Percentiles rank a stretch among this genome's conserved stretches.
Conservation (phyloP, 2,888 invertebrate species). For the Diachrysia chrysitis region DNA sequence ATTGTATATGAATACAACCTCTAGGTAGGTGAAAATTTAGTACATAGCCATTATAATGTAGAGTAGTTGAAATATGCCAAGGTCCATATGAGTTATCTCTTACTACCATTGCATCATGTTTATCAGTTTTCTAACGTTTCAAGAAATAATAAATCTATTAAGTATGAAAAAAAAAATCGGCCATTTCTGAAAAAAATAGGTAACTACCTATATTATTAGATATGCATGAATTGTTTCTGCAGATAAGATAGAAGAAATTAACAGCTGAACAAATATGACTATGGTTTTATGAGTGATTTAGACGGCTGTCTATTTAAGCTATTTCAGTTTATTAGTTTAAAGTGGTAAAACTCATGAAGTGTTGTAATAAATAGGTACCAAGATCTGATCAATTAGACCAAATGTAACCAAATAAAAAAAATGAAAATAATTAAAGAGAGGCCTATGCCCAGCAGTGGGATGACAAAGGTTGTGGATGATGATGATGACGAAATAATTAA, state of each 20-base stretch:
- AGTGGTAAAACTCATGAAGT: background rate
- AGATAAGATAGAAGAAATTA: conserved; percentile 1
- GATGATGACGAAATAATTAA: no score
- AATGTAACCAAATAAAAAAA: no score
- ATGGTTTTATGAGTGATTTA: conserved; percentile 1
- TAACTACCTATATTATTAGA: background rate
- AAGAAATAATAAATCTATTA: background rate
- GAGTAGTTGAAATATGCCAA: conserved; percentile 4
- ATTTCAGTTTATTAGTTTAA: background rate
- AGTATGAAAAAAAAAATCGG: background rate
- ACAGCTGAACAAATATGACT: background rate
- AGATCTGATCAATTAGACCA: no score
- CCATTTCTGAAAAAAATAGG: background rate
- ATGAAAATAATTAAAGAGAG: background rate
- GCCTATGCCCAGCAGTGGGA: no score
- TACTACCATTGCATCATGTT: background rate
- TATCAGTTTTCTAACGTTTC: background rate
- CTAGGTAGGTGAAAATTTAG: background rate
- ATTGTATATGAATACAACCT: background rate
- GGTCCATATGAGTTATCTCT: background rate
- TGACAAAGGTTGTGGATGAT: no score
- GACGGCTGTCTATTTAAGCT: background rate
- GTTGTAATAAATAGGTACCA: no score
- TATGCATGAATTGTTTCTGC: no score
- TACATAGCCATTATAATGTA: background rate